phyloP scores from a whole-genome alignment of 2,888 invertebrate genomes.

The Globia sparganii region DNA sequence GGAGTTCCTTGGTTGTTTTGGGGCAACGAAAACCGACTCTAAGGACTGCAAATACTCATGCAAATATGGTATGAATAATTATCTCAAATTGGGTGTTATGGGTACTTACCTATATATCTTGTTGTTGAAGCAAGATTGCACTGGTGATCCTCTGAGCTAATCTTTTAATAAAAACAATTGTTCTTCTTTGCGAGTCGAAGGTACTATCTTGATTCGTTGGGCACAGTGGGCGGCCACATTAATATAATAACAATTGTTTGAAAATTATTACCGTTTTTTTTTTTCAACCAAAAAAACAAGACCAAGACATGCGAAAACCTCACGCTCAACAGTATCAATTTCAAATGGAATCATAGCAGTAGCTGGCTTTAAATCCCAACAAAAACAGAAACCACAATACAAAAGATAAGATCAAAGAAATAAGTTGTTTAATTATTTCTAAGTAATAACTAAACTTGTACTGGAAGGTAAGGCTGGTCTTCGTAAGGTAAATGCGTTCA shows the following conservation, averaged over 20 bases:
- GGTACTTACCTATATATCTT: neutral
- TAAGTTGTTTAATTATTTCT: constrained; percentile 61
- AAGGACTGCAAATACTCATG: neutral
- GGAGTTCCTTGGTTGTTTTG: constrained; percentile 30
- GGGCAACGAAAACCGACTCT: constrained; percentile 2
- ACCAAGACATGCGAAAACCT: neutral
- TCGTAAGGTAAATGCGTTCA: constrained; percentile 72
- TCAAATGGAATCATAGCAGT: neutral
- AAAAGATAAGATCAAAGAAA: constrained; percentile 54
- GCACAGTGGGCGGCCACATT: neutral
- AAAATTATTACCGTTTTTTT: neutral
- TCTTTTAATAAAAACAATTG: neutral
- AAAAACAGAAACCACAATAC: constrained; percentile 38
- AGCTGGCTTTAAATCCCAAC: constrained; percentile 5
- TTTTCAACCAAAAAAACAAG: neutral
- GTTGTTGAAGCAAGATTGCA: neutral
- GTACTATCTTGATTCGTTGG: neutral
- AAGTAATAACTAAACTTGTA: constrained; percentile 57
- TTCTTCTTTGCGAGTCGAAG: neutral
- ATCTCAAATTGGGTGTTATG: neutral
- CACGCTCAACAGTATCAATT: too few species aligned
- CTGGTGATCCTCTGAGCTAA: too few species aligned
- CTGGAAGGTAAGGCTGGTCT: constrained; percentile 43
- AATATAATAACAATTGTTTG: neutral
- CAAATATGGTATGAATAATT: neutral